Evolutionary conservation across 1,140 invertebrate genomes (phyloP).

Genomic region (Brachionus koreanus): DNA sequence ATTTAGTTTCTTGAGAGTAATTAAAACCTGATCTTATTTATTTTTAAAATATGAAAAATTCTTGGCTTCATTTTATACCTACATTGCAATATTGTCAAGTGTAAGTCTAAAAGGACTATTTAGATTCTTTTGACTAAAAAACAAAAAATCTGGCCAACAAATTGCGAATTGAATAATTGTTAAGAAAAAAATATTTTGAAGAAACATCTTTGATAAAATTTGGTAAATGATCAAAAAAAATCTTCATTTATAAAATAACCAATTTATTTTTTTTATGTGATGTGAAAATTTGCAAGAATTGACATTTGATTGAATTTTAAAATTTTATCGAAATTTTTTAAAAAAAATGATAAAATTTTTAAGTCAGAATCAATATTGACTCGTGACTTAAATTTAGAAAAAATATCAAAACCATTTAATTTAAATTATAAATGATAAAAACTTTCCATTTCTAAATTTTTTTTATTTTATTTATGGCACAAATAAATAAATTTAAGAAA

Average conservation of each 20-base stretch:
- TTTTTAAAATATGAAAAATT: neutral
- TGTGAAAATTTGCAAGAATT: neutral
- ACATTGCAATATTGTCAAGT: neutral
- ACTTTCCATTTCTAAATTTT: too few species aligned
- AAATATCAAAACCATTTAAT: too few species aligned
- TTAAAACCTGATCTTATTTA: neutral
- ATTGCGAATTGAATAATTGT: neutral
- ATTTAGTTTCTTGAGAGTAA: conserved; percentile 28
- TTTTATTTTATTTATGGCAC: too few species aligned
- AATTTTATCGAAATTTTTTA: too few species aligned
- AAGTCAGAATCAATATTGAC: too few species aligned
- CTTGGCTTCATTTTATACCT: neutral
- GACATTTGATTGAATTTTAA: neutral
- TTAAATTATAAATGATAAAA: too few species aligned
- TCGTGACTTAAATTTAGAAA: too few species aligned
- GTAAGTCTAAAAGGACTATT: neutral
- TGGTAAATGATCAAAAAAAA: neutral
- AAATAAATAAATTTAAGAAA: too few species aligned
- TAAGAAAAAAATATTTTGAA: neutral
- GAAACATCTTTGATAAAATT: neutral
- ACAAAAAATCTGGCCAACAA: conserved; percentile 1
- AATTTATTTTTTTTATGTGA: neutral
- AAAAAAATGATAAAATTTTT: too few species aligned
- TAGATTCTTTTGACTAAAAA: neutral
- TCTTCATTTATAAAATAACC: neutral